Conservation (phyloP, 2,113 vertebrate genomes). For the Hassar affinis region DNA sequence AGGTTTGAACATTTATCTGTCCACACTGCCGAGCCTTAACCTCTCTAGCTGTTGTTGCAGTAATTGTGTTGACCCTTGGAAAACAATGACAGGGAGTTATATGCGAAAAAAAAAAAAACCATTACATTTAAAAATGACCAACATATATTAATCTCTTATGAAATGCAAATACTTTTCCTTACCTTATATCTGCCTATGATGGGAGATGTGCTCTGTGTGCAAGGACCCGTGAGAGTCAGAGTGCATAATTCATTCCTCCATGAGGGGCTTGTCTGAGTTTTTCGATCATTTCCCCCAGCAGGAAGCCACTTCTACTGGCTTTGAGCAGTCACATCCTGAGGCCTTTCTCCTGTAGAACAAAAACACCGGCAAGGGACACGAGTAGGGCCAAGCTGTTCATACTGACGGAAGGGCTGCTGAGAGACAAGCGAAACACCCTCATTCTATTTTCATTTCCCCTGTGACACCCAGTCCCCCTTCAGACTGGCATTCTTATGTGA, state of each 20-base stretch:
- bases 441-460: slow-evolving; percentile 25
- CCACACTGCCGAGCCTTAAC: background rate
- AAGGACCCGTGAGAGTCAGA: background rate
- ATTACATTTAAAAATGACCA: background rate
- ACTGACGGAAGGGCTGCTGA: slow-evolving; percentile 44
- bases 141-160: background rate
- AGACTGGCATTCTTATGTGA: slow-evolving; percentile 14
- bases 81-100: background rate
- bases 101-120: background rate
- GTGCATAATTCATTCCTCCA: slow-evolving; percentile 8
- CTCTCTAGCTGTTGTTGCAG: background rate
- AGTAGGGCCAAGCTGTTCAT: slow-evolving; percentile 47
- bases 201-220: background rate
- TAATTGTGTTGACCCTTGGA: background rate
- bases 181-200: slow-evolving; percentile 6
- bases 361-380: slow-evolving; percentile 58
- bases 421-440: slow-evolving; percentile 44
- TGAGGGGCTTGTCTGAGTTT: slow-evolving; percentile 64
- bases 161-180: background rate
- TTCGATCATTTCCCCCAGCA: slow-evolving; percentile 72
- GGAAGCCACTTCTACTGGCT: slow-evolving; percentile 73
- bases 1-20: slow-evolving; percentile 13
- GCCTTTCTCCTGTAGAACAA: slow-evolving; percentile 70
- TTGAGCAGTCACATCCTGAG: slow-evolving; percentile 73
- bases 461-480: slow-evolving; percentile 33